Evolutionary conservation across 2,888 invertebrate species (phyloP).

Genomic region (Meiosimyza decipiens): DNA sequence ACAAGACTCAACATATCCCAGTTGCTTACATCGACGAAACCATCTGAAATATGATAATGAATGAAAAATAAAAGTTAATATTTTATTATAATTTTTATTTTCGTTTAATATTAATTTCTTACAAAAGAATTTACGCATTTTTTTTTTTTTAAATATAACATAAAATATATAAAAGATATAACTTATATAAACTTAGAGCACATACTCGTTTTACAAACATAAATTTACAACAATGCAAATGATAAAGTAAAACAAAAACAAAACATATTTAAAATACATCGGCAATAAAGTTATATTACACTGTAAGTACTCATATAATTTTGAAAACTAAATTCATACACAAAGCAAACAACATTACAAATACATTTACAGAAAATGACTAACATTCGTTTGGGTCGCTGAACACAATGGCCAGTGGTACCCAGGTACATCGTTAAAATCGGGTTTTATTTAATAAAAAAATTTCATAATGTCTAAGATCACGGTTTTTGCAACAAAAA

Average conservation of each 20-base stretch:
- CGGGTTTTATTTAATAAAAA: conserved; percentile 42
- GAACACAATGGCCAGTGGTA: not conserved
- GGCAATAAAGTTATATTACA: too few species aligned
- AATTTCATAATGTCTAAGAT: conserved; percentile 18
- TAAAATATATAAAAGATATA: conserved; percentile 4
- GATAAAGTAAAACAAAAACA: conserved; percentile 5
- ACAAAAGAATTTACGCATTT: too few species aligned
- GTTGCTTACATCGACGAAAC: too few species aligned
- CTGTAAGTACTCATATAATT: not conserved
- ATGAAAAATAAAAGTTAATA: too few species aligned
- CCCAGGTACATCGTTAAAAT: conserved; percentile 52
- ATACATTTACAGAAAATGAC: conserved; percentile 55
- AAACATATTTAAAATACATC: not conserved
- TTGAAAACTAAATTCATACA: conserved; percentile 7
- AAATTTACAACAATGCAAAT: not conserved
- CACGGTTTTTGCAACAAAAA: conserved; percentile 44
- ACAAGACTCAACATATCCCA: too few species aligned
- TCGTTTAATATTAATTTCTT: too few species aligned
- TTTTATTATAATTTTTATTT: too few species aligned
- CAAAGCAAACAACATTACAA: conserved; percentile 44
- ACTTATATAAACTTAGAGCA: not conserved
- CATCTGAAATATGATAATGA: too few species aligned
- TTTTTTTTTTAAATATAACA: not conserved
- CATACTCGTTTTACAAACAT: not conserved
- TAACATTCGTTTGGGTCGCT: conserved; percentile 54